These are phyloP conservation scores for Sternotherus odoratus DNA, from an alignment of 2,797 vertebrate species.

Conservation along the genomic window DNA sequence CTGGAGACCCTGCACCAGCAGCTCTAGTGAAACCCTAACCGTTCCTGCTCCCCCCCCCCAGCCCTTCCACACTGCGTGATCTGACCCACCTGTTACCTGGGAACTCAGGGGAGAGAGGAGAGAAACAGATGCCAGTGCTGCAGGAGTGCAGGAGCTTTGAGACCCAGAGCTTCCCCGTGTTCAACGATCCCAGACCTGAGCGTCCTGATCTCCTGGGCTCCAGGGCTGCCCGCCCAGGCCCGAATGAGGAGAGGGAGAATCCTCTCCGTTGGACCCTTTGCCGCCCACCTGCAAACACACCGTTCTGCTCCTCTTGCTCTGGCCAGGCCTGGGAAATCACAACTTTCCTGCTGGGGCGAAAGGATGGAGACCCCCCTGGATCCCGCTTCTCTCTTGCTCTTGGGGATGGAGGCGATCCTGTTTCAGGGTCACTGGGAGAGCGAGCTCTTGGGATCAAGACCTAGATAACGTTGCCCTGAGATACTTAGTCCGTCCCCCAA, in stretches of 20 bases:
- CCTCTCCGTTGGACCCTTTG: background rate
- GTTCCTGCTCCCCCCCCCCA: too few species aligned
- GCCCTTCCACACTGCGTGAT: background rate
- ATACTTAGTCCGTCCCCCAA: background rate
- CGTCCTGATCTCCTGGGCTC: background rate
- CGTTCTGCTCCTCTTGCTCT: background rate
- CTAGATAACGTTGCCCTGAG: background rate
- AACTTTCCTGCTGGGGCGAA: background rate
- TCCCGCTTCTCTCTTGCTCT: background rate
- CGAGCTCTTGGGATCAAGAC: background rate
- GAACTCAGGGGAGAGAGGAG: fast-evolving
- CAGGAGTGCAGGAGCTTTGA: background rate
- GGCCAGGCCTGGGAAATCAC: background rate
- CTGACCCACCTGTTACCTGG: too few species aligned
- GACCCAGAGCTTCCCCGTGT: fast-evolving
- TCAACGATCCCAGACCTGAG: fast-evolving
- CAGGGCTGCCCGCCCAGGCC: fast-evolving
- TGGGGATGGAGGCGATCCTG: background rate
- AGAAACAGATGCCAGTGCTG: too few species aligned
- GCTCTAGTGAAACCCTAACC: too few species aligned
- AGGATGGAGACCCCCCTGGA: background rate
- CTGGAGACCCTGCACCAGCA: too few species aligned
- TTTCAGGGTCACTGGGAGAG: background rate
- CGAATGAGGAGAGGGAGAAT: fast-evolving
- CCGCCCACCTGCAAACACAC: background rate